Conservation (phyloP, 1,140 invertebrate genomes). For the Brachionus rubens region DNA sequence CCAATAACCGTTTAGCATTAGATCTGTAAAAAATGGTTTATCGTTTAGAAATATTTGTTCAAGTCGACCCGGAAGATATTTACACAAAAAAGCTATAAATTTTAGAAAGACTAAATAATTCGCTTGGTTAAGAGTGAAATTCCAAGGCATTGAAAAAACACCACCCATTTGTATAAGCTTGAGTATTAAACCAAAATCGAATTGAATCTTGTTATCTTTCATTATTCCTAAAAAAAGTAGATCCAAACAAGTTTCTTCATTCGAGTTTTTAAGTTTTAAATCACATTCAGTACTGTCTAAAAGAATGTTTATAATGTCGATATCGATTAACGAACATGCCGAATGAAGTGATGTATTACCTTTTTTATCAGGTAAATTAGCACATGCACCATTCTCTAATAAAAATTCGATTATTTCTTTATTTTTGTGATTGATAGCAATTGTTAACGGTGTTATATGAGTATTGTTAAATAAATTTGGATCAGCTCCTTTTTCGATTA, state of each 20-base stretch:
- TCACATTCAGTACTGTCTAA: slow-evolving; percentile 41
- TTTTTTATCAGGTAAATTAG: slow-evolving; percentile 43
- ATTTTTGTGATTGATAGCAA: background rate
- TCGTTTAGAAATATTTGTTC: background rate
- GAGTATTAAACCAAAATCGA: background rate
- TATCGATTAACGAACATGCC: background rate
- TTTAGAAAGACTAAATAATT: slow-evolving; percentile 24
- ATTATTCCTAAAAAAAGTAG: background rate
- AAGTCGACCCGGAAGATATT: background rate
- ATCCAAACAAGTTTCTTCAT: slow-evolving; percentile 35
- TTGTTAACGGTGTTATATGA: slow-evolving; percentile 26
- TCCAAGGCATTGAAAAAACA: slow-evolving; percentile 39
- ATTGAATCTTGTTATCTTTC: background rate
- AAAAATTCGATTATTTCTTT: background rate
- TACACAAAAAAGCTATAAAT: slow-evolving; percentile 13
- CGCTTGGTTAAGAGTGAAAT: background rate
- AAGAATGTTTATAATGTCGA: background rate
- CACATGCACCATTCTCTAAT: slow-evolving; percentile 33
- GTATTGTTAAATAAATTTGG: slow-evolving; percentile 20
- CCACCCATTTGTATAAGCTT: background rate
- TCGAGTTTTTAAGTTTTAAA: slow-evolving; percentile 6
- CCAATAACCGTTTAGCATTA: slow-evolving; percentile 28
- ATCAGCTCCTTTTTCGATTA: slow-evolving; percentile 42
- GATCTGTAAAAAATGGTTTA: background rate
- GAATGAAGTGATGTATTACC: slow-evolving; percentile 28